Percentiles rank a stretch among this genome's conserved stretches.
Conservation (phyloP, 2,113 vertebrate species). For the Puffinus mauretanicus region DNA sequence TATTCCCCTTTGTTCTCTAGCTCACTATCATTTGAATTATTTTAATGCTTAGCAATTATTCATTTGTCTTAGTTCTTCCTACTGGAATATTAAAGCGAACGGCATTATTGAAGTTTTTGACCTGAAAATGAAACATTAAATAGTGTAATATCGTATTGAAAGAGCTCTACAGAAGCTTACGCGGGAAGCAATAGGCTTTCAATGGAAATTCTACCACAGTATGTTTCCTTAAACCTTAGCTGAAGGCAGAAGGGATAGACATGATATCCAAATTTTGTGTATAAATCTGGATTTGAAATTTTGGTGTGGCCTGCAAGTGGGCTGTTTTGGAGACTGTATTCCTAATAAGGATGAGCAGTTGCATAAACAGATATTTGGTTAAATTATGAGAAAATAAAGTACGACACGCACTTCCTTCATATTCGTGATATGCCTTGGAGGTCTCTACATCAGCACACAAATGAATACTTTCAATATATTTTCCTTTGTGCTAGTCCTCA, state of each 20-base stretch:
- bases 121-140: not conserved
- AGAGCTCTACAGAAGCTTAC: not conserved
- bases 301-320: not conserved
- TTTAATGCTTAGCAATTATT: not conserved
- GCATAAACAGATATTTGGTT: not conserved
- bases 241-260: not conserved
- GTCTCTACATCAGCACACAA: not conserved
- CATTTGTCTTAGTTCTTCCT: not conserved
- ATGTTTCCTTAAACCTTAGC: not conserved
- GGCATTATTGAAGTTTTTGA: not conserved
- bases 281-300: not conserved
- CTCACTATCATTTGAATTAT: not conserved
- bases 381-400: not conserved
- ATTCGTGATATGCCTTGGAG: not conserved
- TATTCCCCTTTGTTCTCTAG: not conserved
- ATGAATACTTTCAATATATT: not conserved
- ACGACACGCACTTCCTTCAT: not conserved
- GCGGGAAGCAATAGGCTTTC: not conserved
- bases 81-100: not conserved
- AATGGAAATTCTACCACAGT: not conserved
- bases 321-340: not conserved
- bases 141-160: not conserved
- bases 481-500: not conserved
- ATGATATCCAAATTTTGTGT: not conserved
- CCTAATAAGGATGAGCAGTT: not conserved